Base-by-base conservation (phyloP, 2,888 invertebrate species). In the Myathropa florea region DNA sequence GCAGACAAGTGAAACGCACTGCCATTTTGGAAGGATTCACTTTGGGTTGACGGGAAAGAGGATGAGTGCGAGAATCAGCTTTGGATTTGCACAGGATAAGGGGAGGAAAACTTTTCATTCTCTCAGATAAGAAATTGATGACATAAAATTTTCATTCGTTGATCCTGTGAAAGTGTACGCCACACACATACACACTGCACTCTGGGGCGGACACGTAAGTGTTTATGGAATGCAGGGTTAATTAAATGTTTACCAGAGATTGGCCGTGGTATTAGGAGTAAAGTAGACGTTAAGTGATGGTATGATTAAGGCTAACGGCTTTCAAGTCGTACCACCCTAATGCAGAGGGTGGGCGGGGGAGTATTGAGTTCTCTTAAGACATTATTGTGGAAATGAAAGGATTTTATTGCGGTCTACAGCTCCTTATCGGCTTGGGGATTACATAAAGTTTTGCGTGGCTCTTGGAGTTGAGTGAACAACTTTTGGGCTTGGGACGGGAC, bases 51-150 rank as follows among this genome's bases (percentile, higher is more conserved):
- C 55, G 30, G 28, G 36, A 55, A 18, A 67, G 23, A 18, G 77
- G 63, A 53, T 59, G 30, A 30, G 36, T 14, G 57, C 33, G 36
- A n/a, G 26, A 57, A 23, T 14, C 24, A 39, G 59, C 59, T 30
- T 21, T 39, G 46, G 12, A 63, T 39, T n/a, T 23, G 18, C 33
- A 10, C 33, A 12, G 33, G 33, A 9, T 0, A 9, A 24, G 7
- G 24, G 14, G 12, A 18, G 18, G 46, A 24, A 36, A 77, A 72
- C 28, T 79, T 84, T 79, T 75, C 61, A 71, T 63, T 80, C 76
- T 76, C 80, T 57, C 36, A 80, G 84, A 84, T 80, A 80, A 76
- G 84, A 71, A 84, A 84, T 84, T 84, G 84, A 84, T 84, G 80
- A 77, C 84, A 81, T 84, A 39, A 80, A 84, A 76, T 33, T 76